Evolutionary conservation across 2,888 invertebrate species (phyloP).

Genomic region (Lycia hirtaria): DNA sequence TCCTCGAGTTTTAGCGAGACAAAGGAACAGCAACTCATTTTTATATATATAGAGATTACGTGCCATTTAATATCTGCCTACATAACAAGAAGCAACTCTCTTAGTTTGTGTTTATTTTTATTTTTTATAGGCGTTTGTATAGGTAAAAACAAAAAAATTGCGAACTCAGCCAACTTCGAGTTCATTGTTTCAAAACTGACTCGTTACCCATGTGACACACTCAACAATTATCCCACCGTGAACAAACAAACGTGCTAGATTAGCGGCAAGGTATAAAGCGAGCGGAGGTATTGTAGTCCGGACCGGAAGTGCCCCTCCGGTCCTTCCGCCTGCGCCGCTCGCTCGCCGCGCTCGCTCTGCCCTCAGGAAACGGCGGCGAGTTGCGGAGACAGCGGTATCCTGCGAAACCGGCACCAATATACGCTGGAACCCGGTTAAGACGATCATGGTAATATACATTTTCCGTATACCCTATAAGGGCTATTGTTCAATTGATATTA

Average conservation of each 20-base stretch:
- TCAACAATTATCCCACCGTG: slow-evolving; percentile 40
- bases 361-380: slow-evolving; percentile 74
- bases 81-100: no score
- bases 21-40: no score
- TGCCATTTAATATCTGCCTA: no score
- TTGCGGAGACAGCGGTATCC: slow-evolving; percentile 79
- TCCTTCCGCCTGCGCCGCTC: slow-evolving; percentile 26
- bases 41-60: no score
- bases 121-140: no score
- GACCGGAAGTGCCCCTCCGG: slow-evolving; percentile 50
- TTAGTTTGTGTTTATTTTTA: no score
- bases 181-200: neutral
- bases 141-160: no score
- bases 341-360: slow-evolving; percentile 10
- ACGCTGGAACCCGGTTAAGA: slow-evolving; percentile 28
- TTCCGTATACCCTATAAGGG: slow-evolving; percentile 17
- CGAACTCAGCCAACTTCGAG: no score
- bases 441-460: slow-evolving; percentile 25
- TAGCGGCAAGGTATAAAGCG: slow-evolving; percentile 78
- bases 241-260: slow-evolving; percentile 75
- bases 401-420: slow-evolving; percentile 47
- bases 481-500: slow-evolving; percentile 8
- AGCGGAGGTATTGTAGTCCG: slow-evolving; percentile 64
- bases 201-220: slow-evolving; percentile 7
- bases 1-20: no score